A percentile compares a stretch with the other conserved stretches of the same genome.
phyloP scores from a whole-genome alignment of 2,113 vertebrate genomes.

The Silurus meridionalis region DNA sequence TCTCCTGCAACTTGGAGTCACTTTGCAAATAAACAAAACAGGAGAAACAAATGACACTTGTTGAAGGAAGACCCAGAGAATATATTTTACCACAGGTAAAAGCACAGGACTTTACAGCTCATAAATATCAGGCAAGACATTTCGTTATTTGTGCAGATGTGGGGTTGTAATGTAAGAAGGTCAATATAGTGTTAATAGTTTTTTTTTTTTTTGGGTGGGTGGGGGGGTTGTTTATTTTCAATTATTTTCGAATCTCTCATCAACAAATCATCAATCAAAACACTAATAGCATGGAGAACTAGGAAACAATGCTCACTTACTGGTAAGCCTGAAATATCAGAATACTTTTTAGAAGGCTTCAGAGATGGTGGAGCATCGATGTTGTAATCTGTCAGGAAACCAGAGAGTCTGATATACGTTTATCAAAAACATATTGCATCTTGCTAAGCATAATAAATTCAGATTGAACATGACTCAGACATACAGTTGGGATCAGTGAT shows the following conservation, averaged over 20 bases:
- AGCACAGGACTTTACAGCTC: neutral
- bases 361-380: constrained; percentile 93
- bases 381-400: constrained; percentile 81
- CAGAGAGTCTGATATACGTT: neutral
- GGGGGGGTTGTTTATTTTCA: neutral
- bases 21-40: neutral
- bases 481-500: constrained; percentile 92
- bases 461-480: constrained; percentile 52
- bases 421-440: neutral
- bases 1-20: neutral
- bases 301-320: constrained; percentile 71
- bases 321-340: constrained; percentile 93
- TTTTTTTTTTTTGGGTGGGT: no score
- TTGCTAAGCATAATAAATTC: neutral
- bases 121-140: neutral
- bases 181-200: no score
- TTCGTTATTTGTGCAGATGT: neutral
- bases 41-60: neutral
- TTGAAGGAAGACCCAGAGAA: neutral
- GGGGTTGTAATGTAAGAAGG: no score
- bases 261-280: neutral
- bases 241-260: neutral
- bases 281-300: neutral
- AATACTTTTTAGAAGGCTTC: constrained; percentile 96
- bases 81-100: neutral